Evolutionary conservation across 2,797 vertebrate genomes (phyloP).

Genomic region (Acanthis flammea): DNA sequence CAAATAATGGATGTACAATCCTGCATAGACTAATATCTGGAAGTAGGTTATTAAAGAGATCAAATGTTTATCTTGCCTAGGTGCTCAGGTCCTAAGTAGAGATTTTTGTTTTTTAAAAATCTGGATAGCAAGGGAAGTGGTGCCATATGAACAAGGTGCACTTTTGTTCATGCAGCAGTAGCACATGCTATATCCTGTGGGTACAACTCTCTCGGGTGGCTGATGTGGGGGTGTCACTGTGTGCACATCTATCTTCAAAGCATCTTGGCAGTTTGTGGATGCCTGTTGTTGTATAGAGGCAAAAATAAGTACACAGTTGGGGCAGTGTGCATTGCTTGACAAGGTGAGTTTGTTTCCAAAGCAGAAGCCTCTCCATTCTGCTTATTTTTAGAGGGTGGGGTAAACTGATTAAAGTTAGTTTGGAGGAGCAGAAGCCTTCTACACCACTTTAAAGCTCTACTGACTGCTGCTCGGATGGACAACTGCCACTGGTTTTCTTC

Average conservation of each 20-base stretch:
- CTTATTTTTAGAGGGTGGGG: background rate
- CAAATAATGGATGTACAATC: background rate
- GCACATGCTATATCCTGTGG: background rate
- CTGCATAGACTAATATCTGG: background rate
- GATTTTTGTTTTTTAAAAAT: fast-evolving
- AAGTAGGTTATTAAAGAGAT: background rate
- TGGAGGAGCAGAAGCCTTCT: background rate
- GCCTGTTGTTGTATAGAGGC: background rate
- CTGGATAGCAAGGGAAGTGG: background rate
- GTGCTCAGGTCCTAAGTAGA: background rate
- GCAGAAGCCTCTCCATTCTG: background rate
- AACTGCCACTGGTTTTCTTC: conserved; percentile 3
- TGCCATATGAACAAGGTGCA: background rate
- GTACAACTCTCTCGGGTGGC: background rate
- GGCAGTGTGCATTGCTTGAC: background rate
- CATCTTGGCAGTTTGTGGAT: background rate
- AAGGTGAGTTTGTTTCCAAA: background rate
- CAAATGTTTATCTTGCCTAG: background rate
- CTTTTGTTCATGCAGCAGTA: background rate
- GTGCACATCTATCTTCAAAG: background rate
- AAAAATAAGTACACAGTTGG: background rate
- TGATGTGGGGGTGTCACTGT: background rate
- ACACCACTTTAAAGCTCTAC: background rate
- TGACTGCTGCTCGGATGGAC: background rate
- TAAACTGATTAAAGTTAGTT: background rate